Conservation (phyloP, 2,797 vertebrate species). For the Bucorvus abyssinicus region DNA sequence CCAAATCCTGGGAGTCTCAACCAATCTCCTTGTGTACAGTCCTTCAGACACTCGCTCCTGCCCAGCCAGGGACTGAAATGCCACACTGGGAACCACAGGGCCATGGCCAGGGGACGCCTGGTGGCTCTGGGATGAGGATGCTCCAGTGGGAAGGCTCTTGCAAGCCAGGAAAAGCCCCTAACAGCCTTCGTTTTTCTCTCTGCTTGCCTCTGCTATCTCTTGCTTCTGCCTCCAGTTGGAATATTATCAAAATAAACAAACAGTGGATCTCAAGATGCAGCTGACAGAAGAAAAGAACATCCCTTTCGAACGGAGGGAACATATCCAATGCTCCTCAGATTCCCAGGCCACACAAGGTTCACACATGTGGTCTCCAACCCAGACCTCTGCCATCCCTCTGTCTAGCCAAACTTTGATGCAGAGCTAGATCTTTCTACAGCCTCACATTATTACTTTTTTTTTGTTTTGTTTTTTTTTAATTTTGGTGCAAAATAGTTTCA, state of each 20-base stretch:
- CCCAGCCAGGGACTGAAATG: not conserved
- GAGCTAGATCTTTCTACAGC: not conserved
- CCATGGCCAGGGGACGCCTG: not conserved
- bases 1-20: not conserved
- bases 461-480: not conserved
- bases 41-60: not conserved
- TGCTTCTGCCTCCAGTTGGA: slow-evolving; percentile 18
- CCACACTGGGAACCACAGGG: not conserved
- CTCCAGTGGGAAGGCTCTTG: not conserved
- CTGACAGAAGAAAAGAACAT: not conserved
- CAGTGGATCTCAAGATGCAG: not conserved
- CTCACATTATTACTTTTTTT: not conserved
- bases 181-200: not conserved
- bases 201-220: not conserved
- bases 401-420: not conserved
- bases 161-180: not conserved
- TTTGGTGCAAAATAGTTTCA: not conserved
- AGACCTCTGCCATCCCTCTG: not conserved
- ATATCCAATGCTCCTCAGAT: not conserved
- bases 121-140: not conserved
- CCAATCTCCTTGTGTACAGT: not conserved
- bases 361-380: not conserved
- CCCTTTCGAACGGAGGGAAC: not conserved
- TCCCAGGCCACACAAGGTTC: not conserved
- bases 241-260: not conserved